These are phyloP conservation scores for Zelostemma sp. DNA, from an alignment of 1,140 invertebrate species.

Conservation along the genomic window DNA sequence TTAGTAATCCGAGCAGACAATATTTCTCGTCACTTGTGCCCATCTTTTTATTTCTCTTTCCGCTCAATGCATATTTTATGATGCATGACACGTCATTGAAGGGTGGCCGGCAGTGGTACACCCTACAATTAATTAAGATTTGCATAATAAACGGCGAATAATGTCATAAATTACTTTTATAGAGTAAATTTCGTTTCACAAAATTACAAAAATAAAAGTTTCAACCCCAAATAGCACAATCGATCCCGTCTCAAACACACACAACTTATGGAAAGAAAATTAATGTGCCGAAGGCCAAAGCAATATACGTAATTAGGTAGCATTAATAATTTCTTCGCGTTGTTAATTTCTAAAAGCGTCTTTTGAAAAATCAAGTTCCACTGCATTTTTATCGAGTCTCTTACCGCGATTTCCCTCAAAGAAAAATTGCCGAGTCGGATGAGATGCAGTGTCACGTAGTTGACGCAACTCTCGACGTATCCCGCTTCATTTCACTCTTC, in stretches of 20 bases:
- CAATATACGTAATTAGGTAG: too few species aligned
- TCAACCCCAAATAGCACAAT: background rate
- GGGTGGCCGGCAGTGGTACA: background rate
- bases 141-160: slow-evolving; percentile 1
- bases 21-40: background rate
- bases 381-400: too few species aligned
- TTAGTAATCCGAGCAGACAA: background rate
- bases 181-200: background rate
- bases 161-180: slow-evolving; percentile 1
- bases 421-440: too few species aligned
- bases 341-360: too few species aligned
- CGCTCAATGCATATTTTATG: background rate
- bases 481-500: slow-evolving; percentile 6
- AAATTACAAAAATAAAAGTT: background rate
- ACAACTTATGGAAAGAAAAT: too few species aligned
- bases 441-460: too few species aligned
- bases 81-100: background rate
- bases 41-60: background rate
- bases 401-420: too few species aligned
- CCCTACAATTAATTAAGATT: slow-evolving; percentile 3
- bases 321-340: too few species aligned
- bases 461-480: slow-evolving; percentile 27
- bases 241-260: background rate
- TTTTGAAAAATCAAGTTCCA: too few species aligned
- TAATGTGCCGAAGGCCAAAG: too few species aligned